These are phyloP conservation scores for Podargus strigoides DNA, from an alignment of 2,797 vertebrate genomes.

Conservation along the genomic window DNA sequence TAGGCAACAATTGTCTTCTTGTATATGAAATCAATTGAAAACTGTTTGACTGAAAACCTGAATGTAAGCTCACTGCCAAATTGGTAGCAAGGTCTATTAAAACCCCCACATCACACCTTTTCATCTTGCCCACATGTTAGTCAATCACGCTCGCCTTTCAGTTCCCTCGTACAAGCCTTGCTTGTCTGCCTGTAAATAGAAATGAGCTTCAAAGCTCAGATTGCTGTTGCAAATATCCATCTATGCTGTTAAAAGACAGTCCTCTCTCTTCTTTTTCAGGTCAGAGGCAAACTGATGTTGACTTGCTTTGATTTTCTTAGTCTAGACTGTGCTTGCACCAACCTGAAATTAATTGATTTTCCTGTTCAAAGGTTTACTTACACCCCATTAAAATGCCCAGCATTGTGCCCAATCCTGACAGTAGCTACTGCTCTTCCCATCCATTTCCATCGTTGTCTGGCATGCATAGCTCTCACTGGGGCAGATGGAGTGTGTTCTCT, in stretches of 20 bases:
- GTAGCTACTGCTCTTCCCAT: background rate
- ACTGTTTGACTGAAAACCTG: background rate
- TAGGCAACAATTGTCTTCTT: background rate
- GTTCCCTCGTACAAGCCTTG: background rate
- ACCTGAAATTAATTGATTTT: conserved; percentile 4
- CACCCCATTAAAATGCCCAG: background rate
- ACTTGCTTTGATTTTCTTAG: conserved; percentile 37
- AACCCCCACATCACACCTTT: background rate
- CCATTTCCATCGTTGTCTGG: background rate
- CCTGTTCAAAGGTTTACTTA: background rate
- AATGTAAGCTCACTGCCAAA: background rate
- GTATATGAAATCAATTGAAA: background rate
- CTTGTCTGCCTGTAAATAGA: conserved; percentile 8
- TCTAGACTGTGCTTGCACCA: conserved; percentile 6
- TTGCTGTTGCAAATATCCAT: background rate
- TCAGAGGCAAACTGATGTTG: conserved; percentile 32
- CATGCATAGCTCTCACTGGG: background rate
- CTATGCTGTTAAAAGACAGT: background rate
- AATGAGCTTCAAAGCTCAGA: conserved; percentile 32
- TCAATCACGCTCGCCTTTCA: background rate
- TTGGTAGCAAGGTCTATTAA: background rate
- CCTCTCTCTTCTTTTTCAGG: conserved; percentile 5
- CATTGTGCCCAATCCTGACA: background rate
- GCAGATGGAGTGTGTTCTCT: background rate
- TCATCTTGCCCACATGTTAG: background rate